These are phyloP conservation scores for Diadumene lineata DNA, from an alignment of 92 coral and sea anemone genomes.

Conservation along the genomic window DNA sequence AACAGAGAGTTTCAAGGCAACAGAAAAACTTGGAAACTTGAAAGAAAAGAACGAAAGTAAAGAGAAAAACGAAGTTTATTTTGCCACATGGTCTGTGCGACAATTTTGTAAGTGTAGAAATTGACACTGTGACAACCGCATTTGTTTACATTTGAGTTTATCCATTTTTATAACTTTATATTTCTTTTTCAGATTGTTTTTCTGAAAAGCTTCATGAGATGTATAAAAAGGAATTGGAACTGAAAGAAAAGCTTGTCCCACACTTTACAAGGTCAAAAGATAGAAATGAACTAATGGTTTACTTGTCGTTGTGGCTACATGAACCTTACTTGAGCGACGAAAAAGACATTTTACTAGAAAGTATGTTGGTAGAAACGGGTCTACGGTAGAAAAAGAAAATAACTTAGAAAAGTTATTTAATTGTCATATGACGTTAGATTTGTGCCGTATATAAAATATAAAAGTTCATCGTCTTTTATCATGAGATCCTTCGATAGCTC, in stretches of 20 bases:
- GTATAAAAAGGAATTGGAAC: slow-evolving; percentile 67
- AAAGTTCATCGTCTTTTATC: background rate
- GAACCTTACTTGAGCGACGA: slow-evolving; percentile 81
- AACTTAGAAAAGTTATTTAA: background rate
- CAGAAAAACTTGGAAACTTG: slow-evolving; percentile 57
- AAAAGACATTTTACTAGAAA: slow-evolving; percentile 63
- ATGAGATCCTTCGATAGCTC: slow-evolving; percentile 75
- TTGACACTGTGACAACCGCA: background rate
- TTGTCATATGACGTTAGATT: background rate
- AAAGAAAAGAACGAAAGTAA: slow-evolving; percentile 35
- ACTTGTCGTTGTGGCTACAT: slow-evolving; percentile 87
- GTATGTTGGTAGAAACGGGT: slow-evolving; percentile 87
- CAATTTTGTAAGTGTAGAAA: slow-evolving; percentile 69
- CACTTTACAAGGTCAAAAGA: slow-evolving; percentile 65
- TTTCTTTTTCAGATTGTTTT: slow-evolving; percentile 48
- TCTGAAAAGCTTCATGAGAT: slow-evolving; percentile 67
- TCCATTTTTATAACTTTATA: background rate
- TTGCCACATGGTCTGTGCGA: slow-evolving; percentile 77
- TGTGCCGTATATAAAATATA: background rate
- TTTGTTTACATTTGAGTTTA: background rate
- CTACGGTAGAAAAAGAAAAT: slow-evolving; percentile 7
- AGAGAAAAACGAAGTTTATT: slow-evolving; percentile 32
- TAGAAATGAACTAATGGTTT: slow-evolving; percentile 74
- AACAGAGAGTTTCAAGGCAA: slow-evolving; percentile 69
- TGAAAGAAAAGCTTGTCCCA: slow-evolving; percentile 79